A percentile compares a stretch with the other conserved stretches of the same genome.
phyloP scores from a whole-genome alignment of 2,113 vertebrate genomes.

The Bufo bufo region DNA sequence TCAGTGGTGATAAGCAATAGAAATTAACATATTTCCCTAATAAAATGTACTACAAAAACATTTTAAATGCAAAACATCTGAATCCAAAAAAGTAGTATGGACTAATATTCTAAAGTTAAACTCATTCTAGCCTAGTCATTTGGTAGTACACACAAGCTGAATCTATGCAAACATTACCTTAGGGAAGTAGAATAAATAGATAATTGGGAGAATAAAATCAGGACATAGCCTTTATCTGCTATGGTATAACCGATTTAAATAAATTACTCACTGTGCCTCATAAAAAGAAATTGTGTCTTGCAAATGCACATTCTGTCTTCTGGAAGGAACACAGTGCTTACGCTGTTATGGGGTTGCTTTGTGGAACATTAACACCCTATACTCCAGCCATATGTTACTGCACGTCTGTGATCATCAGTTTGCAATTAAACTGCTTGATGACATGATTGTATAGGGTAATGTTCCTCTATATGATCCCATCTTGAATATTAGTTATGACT shows the following conservation, averaged over 20 bases:
- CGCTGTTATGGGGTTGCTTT: neutral
- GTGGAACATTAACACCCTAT: neutral
- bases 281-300: neutral
- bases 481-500: neutral
- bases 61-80: neutral
- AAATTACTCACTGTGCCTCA: neutral
- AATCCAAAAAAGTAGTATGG: neutral
- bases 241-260: neutral
- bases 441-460: neutral
- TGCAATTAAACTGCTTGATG: neutral
- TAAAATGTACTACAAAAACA: too few relatives aligned
- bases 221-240: conserved; percentile 4
- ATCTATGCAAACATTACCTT: neutral
- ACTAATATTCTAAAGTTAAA: neutral
- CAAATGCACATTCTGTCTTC: neutral
- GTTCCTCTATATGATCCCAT: neutral
- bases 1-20: too few relatives aligned
- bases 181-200: neutral
- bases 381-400: neutral
- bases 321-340: neutral
- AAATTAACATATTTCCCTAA: too few relatives aligned
- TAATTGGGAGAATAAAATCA: neutral
- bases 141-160: neutral
- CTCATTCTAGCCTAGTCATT: neutral
- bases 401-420: neutral